Conservation (phyloP, 2,113 vertebrate species). For the Neolamprologus cancellatus region DNA sequence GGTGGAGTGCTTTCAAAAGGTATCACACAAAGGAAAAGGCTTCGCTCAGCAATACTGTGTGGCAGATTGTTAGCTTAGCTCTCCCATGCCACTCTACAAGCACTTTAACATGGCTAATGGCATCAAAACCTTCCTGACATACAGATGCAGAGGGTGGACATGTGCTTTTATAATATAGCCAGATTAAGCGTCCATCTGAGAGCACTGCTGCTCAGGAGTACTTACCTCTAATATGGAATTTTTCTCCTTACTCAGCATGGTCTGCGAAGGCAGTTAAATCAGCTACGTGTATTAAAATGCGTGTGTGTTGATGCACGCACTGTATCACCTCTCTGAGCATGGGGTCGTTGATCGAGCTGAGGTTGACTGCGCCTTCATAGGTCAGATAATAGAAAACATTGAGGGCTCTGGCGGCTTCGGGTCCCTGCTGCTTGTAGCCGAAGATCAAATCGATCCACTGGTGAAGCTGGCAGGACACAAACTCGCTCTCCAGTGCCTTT, state of each 20-base stretch:
- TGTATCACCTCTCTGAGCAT: slow-evolving; percentile 86
- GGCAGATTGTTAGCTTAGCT: slow-evolving; percentile 41
- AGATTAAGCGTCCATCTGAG: slow-evolving; percentile 43
- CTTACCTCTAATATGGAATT: slow-evolving; percentile 29
- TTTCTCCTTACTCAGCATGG: slow-evolving; percentile 33
- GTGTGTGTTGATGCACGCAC: not conserved
- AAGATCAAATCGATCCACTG: slow-evolving; percentile 99
- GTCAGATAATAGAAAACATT: slow-evolving; percentile 98
- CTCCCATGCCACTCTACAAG: not conserved
- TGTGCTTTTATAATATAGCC: slow-evolving; percentile 37
- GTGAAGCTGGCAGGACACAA: slow-evolving; percentile 98
- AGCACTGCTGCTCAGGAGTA: slow-evolving; percentile 15
- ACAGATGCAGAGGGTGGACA: not conserved
- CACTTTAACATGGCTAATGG: slow-evolving; percentile 58
- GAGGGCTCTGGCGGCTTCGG: slow-evolving; percentile 87
- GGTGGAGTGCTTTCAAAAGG: slow-evolving; percentile 47
- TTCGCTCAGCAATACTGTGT: slow-evolving; percentile 52
- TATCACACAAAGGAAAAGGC: slow-evolving; percentile 34
- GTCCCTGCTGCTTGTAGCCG: slow-evolving; percentile 97
- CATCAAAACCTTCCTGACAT: slow-evolving; percentile 26
- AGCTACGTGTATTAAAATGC: not conserved
- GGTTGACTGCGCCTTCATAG: slow-evolving; percentile 91
- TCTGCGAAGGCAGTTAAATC: not conserved
- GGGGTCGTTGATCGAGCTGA: slow-evolving; percentile 88
- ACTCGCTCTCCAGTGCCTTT: slow-evolving; percentile 96